Conservation (phyloP, 2,888 invertebrate genomes). For the Antitype chi region DNA sequence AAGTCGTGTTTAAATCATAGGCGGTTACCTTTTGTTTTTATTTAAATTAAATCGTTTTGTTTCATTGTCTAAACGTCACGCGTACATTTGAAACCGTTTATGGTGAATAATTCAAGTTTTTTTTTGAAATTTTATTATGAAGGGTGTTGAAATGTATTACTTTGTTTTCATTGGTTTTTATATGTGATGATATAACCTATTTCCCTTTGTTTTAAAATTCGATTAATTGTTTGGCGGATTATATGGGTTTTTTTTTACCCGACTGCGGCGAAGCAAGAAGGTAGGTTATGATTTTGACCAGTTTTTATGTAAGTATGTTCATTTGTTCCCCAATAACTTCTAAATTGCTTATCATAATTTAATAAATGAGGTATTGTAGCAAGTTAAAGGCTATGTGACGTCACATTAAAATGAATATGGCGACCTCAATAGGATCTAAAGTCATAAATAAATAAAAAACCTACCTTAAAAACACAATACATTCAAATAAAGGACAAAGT, state of each 20-base stretch:
- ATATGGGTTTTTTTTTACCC: background rate
- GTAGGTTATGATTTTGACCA: no score
- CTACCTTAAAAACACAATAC: no score
- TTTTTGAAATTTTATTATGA: background rate
- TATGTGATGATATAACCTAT: background rate
- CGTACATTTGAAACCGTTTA: conserved; percentile 34
- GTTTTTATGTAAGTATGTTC: no score
- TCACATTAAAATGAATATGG: no score
- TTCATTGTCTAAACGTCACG: conserved; percentile 70
- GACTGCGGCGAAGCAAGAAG: no score
- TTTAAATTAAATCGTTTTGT: conserved; percentile 76
- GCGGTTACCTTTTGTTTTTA: conserved; percentile 71
- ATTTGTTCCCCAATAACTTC: no score
- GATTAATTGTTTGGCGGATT: background rate
- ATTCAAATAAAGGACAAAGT: no score
- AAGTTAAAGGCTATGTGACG: no score
- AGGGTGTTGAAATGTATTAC: conserved; percentile 21
- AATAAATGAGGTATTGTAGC: no score
- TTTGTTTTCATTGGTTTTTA: conserved; percentile 1
- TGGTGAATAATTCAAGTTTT: conserved; percentile 34
- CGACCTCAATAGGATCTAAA: no score
- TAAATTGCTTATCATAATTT: no score
- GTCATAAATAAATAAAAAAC: no score
- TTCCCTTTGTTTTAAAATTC: background rate
- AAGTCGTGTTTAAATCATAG: conserved; percentile 81